A percentile compares a stretch with the other conserved stretches of the same genome.
Evolutionary conservation across 2,888 invertebrate genomes (phyloP).

Genomic region (Napeogenes sylphis): DNA sequence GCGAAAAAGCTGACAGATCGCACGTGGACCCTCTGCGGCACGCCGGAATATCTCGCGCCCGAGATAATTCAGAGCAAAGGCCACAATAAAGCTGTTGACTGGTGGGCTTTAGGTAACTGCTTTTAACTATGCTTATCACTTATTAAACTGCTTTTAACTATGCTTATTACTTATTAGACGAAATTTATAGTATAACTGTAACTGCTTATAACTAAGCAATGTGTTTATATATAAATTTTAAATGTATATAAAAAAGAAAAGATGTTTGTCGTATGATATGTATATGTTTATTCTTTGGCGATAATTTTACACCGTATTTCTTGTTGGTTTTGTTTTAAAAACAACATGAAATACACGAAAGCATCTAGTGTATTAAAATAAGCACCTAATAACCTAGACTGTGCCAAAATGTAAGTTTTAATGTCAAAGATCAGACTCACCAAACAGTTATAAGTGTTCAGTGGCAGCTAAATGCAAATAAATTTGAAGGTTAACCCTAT

Average conservation of each 20-base stretch:
- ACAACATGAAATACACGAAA: neutral
- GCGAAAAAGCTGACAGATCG: conserved; percentile 96
- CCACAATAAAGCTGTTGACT: conserved; percentile 98
- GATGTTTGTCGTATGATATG: no score
- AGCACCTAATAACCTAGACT: neutral
- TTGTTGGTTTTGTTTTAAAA: neutral
- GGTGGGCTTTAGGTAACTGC: conserved; percentile 95
- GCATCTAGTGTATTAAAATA: neutral
- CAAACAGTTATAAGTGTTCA: neutral
- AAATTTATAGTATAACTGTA: no score
- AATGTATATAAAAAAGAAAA: no score
- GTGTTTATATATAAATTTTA: no score
- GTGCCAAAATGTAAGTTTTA: conserved; percentile 1
- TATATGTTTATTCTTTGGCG: no score
- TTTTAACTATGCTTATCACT: neutral
- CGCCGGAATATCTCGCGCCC: conserved; percentile 97
- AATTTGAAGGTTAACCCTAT: no score
- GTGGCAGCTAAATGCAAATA: neutral
- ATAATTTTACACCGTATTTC: neutral
- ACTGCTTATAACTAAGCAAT: no score
- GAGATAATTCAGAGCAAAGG: conserved; percentile 99
- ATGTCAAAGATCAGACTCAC: neutral
- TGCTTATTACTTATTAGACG: no score
- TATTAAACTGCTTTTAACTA: no score
- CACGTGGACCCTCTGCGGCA: conserved; percentile 97